These are phyloP conservation scores for Dendroctonus valens DNA, from an alignment of 1,140 invertebrate genomes.

Conservation along the genomic window DNA sequence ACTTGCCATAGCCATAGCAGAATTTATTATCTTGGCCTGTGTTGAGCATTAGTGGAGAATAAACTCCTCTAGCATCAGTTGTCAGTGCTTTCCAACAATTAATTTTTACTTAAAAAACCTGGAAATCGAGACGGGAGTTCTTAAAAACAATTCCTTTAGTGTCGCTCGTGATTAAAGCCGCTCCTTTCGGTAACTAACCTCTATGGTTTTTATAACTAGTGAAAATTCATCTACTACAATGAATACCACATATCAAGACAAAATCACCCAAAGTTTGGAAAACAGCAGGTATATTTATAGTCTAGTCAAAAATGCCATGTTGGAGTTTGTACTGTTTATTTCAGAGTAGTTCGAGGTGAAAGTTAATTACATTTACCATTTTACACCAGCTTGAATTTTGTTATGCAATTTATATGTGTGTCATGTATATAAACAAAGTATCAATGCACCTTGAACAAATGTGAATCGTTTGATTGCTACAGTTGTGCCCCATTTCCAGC, in stretches of 20 bases:
- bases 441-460: constrained; percentile 19
- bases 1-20: background rate
- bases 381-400: constrained; percentile 26
- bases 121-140: background rate
- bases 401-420: constrained; percentile 43
- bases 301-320: background rate
- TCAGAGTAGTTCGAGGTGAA: constrained; percentile 28
- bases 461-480: constrained; percentile 8
- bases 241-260: constrained; percentile 41
- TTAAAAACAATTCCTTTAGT: background rate
- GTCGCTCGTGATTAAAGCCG: constrained; percentile 21
- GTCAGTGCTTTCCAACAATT: constrained; percentile 5
- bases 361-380: constrained; percentile 31
- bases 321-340: constrained; percentile 12
- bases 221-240: constrained; percentile 30
- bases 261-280: constrained; percentile 44
- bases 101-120: constrained; percentile 7
- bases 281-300: constrained; percentile 40
- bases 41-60: constrained; percentile 11
- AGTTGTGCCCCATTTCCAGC: constrained; percentile 5
- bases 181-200: constrained; percentile 13
- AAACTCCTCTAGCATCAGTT: constrained; percentile 10
- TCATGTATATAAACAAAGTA: constrained; percentile 32
- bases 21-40: constrained; percentile 4
- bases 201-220: constrained; percentile 22